phyloP scores from a whole-genome alignment of 1,140 invertebrate species.

The Procambarus virginalis region DNA sequence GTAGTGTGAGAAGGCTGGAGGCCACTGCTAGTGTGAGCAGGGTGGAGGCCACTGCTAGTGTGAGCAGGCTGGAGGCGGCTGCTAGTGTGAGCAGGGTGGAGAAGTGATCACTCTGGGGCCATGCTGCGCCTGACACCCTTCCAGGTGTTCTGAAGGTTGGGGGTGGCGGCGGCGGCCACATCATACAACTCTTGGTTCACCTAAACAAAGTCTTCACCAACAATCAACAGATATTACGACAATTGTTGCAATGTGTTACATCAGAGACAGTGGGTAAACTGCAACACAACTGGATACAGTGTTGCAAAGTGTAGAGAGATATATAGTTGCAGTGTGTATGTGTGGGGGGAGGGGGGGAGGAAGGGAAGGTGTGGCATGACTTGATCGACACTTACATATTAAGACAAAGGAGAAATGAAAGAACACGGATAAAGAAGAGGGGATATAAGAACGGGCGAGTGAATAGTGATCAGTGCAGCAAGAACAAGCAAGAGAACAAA shows the following conservation, averaged over 20 bases:
- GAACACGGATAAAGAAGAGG: too few species aligned
- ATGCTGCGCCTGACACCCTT: conserved; percentile 5
- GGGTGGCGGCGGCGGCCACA: neutral
- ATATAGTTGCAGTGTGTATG: too few species aligned
- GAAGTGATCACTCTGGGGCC: neutral
- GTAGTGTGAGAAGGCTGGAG: too few species aligned
- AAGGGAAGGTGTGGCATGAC: too few species aligned
- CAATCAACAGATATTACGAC: too few species aligned
- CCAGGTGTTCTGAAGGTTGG: conserved; percentile 4
- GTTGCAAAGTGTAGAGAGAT: too few species aligned
- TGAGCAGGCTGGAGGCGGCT: neutral
- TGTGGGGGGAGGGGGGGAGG: too few species aligned
- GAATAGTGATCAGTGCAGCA: too few species aligned
- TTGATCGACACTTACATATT: too few species aligned
- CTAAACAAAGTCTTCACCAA: neutral
- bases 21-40: neutral
- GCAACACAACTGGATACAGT: too few species aligned
- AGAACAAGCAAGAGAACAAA: neutral
- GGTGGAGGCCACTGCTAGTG: neutral
- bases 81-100: neutral
- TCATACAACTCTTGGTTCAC: neutral
- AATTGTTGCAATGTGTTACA: neutral
- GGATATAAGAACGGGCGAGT: too few species aligned
- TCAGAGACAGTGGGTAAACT: neutral
- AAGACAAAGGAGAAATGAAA: too few species aligned